These are phyloP conservation scores for Teleiodes luculella DNA, from an alignment of 2,888 invertebrate genomes.

Conservation along the genomic window DNA sequence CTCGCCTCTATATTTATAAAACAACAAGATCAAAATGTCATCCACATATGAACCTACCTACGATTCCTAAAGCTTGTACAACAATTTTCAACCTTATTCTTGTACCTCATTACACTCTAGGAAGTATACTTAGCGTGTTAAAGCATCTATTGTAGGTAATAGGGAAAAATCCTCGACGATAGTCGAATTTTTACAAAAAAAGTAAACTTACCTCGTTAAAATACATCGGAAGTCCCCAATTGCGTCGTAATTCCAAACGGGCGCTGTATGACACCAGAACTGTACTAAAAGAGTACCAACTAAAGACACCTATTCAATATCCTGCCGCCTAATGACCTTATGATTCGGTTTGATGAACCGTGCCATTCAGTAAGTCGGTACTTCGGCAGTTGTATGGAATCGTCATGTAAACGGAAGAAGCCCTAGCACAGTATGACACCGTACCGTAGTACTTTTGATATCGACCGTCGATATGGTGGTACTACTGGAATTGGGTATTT, in stretches of 20 bases:
- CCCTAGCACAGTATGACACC: conserved; percentile 34
- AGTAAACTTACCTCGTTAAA: neutral
- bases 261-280: neutral
- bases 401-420: conserved; percentile 49
- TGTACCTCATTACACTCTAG: too few species aligned
- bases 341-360: conserved; percentile 46
- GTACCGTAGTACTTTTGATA: conserved; percentile 44
- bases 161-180: too few species aligned
- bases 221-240: neutral
- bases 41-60: too few species aligned
- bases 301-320: neutral
- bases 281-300: neutral
- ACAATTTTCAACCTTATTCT: too few species aligned
- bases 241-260: neutral
- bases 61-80: too few species aligned
- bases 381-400: conserved; percentile 53
- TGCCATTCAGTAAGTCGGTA: conserved; percentile 28
- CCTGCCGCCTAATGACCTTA: conserved; percentile 36
- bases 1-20: neutral
- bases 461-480: conserved; percentile 37
- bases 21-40: neutral
- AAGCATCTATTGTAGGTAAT: too few species aligned
- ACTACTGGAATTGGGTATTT: neutral
- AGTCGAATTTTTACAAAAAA: neutral
- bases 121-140: too few species aligned